Percentiles rank a stretch among this genome's conserved stretches.
Conservation (phyloP, 2,113 vertebrate genomes). For the Calidris pygmaea region DNA sequence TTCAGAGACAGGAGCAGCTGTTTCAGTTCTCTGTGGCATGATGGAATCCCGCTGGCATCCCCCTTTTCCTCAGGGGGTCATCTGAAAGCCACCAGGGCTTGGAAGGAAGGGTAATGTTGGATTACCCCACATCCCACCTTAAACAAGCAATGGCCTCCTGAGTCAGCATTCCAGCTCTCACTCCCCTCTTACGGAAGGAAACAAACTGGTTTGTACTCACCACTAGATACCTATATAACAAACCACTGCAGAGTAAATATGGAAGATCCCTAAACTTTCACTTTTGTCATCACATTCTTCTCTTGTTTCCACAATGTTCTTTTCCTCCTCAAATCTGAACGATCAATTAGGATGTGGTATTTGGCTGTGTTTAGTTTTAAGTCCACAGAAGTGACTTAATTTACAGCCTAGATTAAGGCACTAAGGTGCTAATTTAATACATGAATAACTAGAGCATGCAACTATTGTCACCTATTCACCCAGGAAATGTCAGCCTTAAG, state of each 20-base stretch:
- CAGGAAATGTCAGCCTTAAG: not conserved
- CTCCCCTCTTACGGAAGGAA: not conserved
- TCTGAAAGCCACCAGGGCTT: not conserved
- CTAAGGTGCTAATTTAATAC: not conserved
- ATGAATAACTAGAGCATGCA: not conserved
- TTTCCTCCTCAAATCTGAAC: not conserved
- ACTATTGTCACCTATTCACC: not conserved
- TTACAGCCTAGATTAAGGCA: not conserved
- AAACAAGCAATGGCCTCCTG: not conserved
- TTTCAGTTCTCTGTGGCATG: not conserved
- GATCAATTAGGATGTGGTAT: not conserved
- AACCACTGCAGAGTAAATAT: not conserved
- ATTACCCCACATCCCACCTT: not conserved
- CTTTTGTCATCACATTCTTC: not conserved
- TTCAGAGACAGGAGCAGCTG: slow-evolving; percentile 21
- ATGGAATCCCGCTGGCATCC: not conserved
- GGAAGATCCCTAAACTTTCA: too few relatives aligned
- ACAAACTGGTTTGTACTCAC: not conserved
- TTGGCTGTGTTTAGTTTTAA: not conserved
- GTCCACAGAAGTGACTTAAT: not conserved
- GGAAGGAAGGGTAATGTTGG: not conserved
- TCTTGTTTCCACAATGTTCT: not conserved
- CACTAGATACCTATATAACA: not conserved
- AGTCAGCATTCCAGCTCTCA: not conserved
- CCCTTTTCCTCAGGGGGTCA: not conserved